Evolutionary conservation across 2,797 vertebrate species (phyloP).

Genomic region (Gallinago solitaria): DNA sequence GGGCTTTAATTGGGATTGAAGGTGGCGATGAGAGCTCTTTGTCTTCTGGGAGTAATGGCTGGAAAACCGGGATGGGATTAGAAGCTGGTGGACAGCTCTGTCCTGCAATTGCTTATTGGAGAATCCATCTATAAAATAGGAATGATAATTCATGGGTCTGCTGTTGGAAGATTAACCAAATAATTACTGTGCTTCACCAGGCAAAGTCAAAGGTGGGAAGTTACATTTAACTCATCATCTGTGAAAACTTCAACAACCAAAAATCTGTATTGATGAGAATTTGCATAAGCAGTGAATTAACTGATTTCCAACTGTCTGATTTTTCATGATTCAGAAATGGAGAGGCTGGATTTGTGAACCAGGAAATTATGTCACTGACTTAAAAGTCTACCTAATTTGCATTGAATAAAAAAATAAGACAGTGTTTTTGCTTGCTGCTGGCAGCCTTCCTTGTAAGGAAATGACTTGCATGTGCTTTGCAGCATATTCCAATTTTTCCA

Average conservation of each 20-base stretch:
- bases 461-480: neutral
- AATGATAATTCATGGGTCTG: neutral
- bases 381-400: neutral
- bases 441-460: neutral
- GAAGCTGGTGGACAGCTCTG: neutral
- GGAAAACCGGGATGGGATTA: neutral
- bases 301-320: neutral
- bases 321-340: neutral
- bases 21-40: neutral
- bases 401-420: neutral
- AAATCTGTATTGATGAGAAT: neutral
- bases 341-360: neutral
- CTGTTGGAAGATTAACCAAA: neutral
- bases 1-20: accelerated
- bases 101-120: neutral
- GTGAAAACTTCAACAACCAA: neutral
- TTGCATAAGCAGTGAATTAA: neutral
- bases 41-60: neutral
- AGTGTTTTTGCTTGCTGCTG: neutral
- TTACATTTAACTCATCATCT: neutral
- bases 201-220: neutral
- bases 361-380: neutral
- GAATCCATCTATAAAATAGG: neutral
- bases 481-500: neutral
- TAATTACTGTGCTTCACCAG: neutral